These are phyloP conservation scores for Apodemus sylvaticus DNA, from an alignment of 2,113 vertebrate species.

Conservation along the genomic window DNA sequence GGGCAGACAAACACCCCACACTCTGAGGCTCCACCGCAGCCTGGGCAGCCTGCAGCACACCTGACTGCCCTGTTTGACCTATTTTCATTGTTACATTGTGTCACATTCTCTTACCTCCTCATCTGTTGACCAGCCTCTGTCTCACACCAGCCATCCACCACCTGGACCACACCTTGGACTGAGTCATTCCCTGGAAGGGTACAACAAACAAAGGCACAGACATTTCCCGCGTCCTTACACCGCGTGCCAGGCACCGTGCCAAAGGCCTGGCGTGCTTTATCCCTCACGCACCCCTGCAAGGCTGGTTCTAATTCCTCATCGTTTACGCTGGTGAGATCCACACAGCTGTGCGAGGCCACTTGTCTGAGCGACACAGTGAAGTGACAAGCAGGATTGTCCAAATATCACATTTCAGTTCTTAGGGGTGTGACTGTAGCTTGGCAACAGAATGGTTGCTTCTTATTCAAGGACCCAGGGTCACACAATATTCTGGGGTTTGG, in stretches of 20 bases:
- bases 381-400: background rate
- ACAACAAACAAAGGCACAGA: background rate
- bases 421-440: background rate
- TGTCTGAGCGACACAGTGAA: background rate
- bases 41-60: background rate
- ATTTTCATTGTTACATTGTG: background rate
- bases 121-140: background rate
- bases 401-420: background rate
- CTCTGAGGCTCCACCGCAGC: background rate
- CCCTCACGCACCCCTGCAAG: background rate
- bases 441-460: background rate
- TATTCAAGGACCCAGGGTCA: background rate
- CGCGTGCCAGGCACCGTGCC: background rate
- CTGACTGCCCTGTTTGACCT: background rate
- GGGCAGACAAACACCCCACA: background rate
- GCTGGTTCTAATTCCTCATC: background rate
- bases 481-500: background rate
- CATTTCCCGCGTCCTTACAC: background rate
- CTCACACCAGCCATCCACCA: background rate
- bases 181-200: conserved; percentile 43
- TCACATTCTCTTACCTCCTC: background rate
- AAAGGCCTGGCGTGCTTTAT: background rate
- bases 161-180: conserved; percentile 26
- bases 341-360: background rate
- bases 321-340: background rate